These are phyloP conservation scores for Microtus pennsylvanicus DNA, from an alignment of 2,113 vertebrate genomes.

Conservation along the genomic window DNA sequence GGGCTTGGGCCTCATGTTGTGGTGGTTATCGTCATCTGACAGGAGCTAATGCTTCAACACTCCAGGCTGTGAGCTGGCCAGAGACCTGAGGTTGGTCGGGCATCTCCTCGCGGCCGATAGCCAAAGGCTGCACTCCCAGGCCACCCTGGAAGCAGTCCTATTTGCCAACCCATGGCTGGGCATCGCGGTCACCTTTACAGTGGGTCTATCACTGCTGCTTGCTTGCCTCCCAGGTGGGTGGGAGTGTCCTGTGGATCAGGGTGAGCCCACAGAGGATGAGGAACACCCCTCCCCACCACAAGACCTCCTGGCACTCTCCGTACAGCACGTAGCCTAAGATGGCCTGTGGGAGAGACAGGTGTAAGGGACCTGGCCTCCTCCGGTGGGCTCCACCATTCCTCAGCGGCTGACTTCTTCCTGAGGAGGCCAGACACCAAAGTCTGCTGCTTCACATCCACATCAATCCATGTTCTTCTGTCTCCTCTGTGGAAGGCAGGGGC, in stretches of 20 bases:
- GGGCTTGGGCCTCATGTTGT: not conserved
- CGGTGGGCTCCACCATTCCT: not conserved
- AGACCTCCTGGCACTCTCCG: constrained; percentile 89
- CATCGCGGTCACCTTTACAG: not conserved
- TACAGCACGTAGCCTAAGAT: constrained; percentile 94
- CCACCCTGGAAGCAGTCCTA: not conserved
- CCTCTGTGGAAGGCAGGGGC: not conserved
- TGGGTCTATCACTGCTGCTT: constrained; percentile 70
- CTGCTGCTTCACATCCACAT: accelerated
- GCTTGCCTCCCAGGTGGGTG: constrained; percentile 40
- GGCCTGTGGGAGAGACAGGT: constrained; percentile 86
- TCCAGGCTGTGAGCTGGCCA: not conserved
- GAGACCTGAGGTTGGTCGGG: not conserved
- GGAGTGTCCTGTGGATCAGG: constrained; percentile 89
- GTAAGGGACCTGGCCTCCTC: not conserved
- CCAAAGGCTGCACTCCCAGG: not conserved
- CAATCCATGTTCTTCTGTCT: not conserved
- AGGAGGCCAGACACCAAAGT: not conserved
- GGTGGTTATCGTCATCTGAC: accelerated
- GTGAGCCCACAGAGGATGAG: constrained; percentile 92
- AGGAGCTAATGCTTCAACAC: not conserved
- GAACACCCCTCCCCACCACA: constrained; percentile 96
- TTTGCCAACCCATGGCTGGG: accelerated
- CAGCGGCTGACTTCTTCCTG: not conserved
- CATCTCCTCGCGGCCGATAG: not conserved